A percentile compares a stretch with the other conserved stretches of the same genome.
These are phyloP conservation scores for Drosophila simulans DNA, from an alignment of 1,140 invertebrate species.

Conservation along the genomic window DNA sequence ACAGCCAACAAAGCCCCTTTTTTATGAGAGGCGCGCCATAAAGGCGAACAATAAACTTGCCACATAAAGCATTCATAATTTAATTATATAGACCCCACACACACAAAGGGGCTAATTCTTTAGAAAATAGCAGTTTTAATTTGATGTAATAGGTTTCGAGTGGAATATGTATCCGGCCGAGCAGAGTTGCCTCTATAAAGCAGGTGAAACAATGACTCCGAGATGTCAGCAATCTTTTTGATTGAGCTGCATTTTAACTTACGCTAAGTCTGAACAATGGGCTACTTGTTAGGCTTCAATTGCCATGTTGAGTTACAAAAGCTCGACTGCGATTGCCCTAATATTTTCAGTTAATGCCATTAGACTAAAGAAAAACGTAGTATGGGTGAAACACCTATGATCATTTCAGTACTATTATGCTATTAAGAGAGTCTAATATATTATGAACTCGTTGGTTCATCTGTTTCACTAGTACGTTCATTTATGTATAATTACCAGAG, in stretches of 20 bases:
- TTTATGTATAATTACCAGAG: no score
- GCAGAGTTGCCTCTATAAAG: no score
- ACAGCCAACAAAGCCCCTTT: conserved; percentile 60
- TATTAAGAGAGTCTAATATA: no score
- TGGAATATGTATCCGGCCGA: conserved; percentile 14
- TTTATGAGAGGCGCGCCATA: conserved; percentile 52
- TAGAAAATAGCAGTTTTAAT: conserved; percentile 71
- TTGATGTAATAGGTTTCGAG: conserved; percentile 71
- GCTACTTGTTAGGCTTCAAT: not conserved
- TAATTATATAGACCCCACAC: conserved; percentile 72
- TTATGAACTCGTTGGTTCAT: no score
- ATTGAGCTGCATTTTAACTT: not conserved
- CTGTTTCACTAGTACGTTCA: no score
- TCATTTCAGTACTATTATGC: not conserved
- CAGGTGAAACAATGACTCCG: conserved; percentile 19
- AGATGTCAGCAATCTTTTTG: conserved; percentile 6
- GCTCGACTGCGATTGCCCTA: not conserved
- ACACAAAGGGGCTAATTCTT: conserved; percentile 56
- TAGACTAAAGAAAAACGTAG: not conserved
- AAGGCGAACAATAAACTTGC: conserved; percentile 73
- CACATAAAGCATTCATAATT: conserved; percentile 82
- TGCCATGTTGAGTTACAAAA: not conserved
- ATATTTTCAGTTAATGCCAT: conserved; percentile 11
- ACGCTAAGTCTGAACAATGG: conserved; percentile 9
- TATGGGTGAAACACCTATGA: conserved; percentile 4